Conservation (phyloP, 2,113 vertebrate species). For the Synodontis membranacea region DNA sequence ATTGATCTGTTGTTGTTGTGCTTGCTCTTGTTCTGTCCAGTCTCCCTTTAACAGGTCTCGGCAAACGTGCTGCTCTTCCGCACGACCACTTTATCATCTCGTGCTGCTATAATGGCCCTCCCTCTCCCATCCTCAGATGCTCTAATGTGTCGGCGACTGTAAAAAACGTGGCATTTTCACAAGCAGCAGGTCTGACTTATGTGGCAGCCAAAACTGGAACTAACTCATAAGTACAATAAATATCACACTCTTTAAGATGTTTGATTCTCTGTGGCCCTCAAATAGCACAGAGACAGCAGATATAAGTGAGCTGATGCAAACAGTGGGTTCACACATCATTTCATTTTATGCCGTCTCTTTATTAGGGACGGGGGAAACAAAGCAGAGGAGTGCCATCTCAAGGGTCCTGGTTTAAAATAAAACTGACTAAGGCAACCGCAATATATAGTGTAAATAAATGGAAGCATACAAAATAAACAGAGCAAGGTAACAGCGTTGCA, state of each 20-base stretch:
- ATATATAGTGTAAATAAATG: neutral
- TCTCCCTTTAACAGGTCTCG: neutral
- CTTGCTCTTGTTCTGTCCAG: neutral
- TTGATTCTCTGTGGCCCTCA: neutral
- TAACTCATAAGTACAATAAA: neutral
- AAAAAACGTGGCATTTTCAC: constrained; percentile 10
- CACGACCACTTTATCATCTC: neutral
- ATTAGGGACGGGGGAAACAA: neutral
- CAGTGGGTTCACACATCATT: constrained; percentile 16
- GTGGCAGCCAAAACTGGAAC: neutral
- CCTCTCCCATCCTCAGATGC: neutral
- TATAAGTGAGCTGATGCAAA: neutral
- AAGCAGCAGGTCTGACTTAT: constrained; percentile 17
- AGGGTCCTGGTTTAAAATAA: constrained; percentile 12
- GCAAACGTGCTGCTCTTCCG: neutral
- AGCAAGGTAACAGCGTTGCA: neutral
- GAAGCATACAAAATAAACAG: neutral
- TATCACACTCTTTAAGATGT: neutral
- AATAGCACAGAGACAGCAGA: neutral
- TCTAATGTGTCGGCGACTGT: neutral
- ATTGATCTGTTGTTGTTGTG: constrained; percentile 6
- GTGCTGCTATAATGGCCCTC: neutral
- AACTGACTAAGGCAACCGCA: neutral
- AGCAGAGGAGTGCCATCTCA: neutral
- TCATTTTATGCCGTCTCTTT: constrained; percentile 17